Evolutionary conservation across 1,140 invertebrate species (phyloP).

Genomic region (Telenomus remus): DNA sequence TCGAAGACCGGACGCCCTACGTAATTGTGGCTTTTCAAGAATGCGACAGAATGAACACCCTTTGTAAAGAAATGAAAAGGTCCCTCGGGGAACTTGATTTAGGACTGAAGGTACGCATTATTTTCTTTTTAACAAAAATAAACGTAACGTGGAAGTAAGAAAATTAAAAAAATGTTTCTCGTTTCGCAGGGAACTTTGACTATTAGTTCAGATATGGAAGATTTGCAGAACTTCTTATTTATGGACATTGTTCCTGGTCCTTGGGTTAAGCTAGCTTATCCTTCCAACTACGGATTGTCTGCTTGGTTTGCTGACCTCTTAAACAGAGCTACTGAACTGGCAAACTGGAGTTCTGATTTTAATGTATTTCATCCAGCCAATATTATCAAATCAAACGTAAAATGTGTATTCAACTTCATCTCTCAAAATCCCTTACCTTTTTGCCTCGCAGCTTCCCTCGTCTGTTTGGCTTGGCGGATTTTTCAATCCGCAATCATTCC

Average conservation of each 20-base stretch:
- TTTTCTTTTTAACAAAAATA: no score
- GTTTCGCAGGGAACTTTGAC: conserved; percentile 88
- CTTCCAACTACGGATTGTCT: conserved; percentile 88
- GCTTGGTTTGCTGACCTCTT: conserved; percentile 93
- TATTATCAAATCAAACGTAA: conserved; percentile 18
- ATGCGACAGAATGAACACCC: conserved; percentile 94
- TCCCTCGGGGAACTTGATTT: conserved; percentile 91
- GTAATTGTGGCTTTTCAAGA: conserved; percentile 96
- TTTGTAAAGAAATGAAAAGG: conserved; percentile 86
- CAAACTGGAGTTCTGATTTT: conserved; percentile 87
- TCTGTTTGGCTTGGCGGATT: conserved; percentile 95
- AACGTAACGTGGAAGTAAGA: no score
- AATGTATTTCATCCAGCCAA: conserved; percentile 69
- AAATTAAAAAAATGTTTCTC: no score
- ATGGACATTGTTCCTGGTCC: conserved; percentile 89
- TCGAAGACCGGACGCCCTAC: conserved; percentile 93
- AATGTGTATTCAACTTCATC: no score
- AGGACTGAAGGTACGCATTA: conserved; percentile 84
- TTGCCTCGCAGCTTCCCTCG: conserved; percentile 79
- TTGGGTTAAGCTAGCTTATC: conserved; percentile 92
- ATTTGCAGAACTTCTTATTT: conserved; percentile 87
- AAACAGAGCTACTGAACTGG: conserved; percentile 84
- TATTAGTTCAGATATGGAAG: conserved; percentile 94
- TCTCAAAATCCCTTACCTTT: no score
- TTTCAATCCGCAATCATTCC: conserved; percentile 97